Evolutionary conservation across 2,888 invertebrate genomes (phyloP), one percentile per base, ranked within the genome.

Genomic region (Strigamia maritima): DNA sequence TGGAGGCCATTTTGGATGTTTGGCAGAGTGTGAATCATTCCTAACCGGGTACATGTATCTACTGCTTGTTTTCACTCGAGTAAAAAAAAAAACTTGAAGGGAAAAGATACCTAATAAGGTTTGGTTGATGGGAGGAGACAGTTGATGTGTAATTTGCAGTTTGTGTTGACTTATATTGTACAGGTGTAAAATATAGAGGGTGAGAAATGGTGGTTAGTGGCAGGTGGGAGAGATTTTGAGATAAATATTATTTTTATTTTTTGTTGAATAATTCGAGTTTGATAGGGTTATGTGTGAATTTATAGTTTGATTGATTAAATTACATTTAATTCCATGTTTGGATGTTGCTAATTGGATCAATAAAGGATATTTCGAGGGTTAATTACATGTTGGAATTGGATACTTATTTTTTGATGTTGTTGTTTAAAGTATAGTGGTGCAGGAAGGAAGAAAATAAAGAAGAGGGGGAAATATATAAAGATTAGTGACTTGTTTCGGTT

Each of bases 301-400:
- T 14, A 12, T n/a, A 16, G 28, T 8, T 70, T 70, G 24, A 70
- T 70, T 70, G 70, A 70, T 70, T 28, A 26, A n/a, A 70, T 70
- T 70, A 70, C 24, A 24, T 12, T 10, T 70, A 70, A n/a, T 70
- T 26, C 70, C 70, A 70, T 70, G 70, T 70, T 70, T 70, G 70
- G 70, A 14, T 65, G 26, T 26, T 26, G 70, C 26, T 70, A 70
- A 70, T 70, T 24, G 26, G 70, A 70, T 70, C 26, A 14, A 70
- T 26, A n/a, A n/a, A 3, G 22, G 28, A 70, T 70, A 70, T 70
- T 70, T 70, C 14, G 14, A 65, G 70, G n/a, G n/a, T 28, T 70
- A 70, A 70, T 70, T 70, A 70, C 28, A 28, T 12, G 70, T 3
- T 65, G 60, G 44, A 44, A 65, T 22, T 65, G 60, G 19, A 24